These are phyloP conservation scores for Pteropus alecto DNA, from an alignment of 2,113 vertebrate genomes.

Conservation along the genomic window DNA sequence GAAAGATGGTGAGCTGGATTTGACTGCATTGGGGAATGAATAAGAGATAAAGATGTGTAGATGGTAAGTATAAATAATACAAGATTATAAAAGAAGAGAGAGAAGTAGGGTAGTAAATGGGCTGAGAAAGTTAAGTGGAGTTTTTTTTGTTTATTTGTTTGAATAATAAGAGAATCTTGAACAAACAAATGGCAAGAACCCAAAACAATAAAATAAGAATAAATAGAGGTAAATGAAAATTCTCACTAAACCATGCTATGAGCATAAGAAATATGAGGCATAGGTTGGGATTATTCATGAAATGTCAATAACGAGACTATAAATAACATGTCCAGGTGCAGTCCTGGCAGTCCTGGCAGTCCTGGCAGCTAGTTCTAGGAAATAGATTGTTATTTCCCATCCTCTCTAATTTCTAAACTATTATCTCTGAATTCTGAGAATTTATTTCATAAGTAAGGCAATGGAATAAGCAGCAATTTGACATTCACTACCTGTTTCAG, in stretches of 20 bases:
- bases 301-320: constrained; percentile 33
- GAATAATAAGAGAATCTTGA: constrained; percentile 78
- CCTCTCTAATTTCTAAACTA: constrained; percentile 59
- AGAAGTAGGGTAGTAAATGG: constrained; percentile 37
- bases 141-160: constrained; percentile 50
- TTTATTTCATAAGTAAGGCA: background rate
- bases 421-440: constrained; percentile 68
- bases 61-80: background rate
- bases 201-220: background rate
- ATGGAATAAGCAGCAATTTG: background rate
- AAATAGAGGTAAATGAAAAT: background rate
- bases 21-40: background rate
- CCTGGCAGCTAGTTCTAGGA: constrained; percentile 76
- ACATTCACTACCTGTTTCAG: background rate
- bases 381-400: constrained; percentile 63
- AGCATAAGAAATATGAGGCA: background rate
- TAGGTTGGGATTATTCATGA: constrained; percentile 8
- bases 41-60: background rate
- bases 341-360: constrained; percentile 63
- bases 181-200: constrained; percentile 63
- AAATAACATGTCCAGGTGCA: constrained; percentile 55
- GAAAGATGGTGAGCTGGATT: background rate
- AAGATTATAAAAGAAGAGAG: background rate
- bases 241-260: background rate
- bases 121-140: constrained; percentile 43